A percentile compares a stretch with the other conserved stretches of the same genome.
These are phyloP conservation scores for Oligia strigilis DNA, from an alignment of 2,888 invertebrate genomes.

Conservation along the genomic window DNA sequence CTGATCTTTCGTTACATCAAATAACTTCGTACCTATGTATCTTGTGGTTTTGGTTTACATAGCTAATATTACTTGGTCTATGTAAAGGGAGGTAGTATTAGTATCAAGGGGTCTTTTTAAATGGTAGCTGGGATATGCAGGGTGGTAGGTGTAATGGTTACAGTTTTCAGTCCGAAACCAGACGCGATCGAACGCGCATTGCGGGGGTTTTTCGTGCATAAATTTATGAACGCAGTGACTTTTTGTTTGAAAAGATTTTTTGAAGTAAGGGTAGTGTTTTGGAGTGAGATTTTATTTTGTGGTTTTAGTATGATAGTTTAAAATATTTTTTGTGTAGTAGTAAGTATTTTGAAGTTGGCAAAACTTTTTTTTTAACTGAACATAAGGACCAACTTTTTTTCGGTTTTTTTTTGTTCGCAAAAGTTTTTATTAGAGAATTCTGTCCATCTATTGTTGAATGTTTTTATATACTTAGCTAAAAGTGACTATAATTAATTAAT, in stretches of 20 bases:
- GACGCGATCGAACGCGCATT: constrained; percentile 75
- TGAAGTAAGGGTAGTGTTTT: neutral
- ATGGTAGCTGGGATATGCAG: constrained; percentile 64
- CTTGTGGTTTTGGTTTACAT: constrained; percentile 27
- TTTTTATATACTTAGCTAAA: neutral
- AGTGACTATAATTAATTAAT: neutral
- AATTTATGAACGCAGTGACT: neutral
- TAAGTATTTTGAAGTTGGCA: constrained; percentile 38
- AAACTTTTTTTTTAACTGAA: neutral
- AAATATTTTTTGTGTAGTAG: neutral
- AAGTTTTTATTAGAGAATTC: constrained; percentile 44
- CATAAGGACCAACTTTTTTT: constrained; percentile 21
- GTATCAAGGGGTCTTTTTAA: constrained; percentile 45
- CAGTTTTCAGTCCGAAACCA: constrained; percentile 76
- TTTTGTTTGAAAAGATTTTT: neutral
- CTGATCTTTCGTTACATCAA: constrained; percentile 19
- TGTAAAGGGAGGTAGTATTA: neutral
- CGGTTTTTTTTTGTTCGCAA: constrained; percentile 42
- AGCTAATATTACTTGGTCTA: constrained; percentile 23
- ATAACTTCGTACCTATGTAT: neutral
- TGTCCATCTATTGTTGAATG: constrained; percentile 14
- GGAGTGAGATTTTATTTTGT: constrained; percentile 1
- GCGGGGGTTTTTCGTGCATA: constrained; percentile 58
- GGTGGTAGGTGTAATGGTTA: constrained; percentile 65
- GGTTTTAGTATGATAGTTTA: neutral